A percentile compares a stretch with the other conserved stretches of the same genome.
phyloP scores from a whole-genome alignment of 2,113 vertebrate species.

The Pygoscelis adeliae region DNA sequence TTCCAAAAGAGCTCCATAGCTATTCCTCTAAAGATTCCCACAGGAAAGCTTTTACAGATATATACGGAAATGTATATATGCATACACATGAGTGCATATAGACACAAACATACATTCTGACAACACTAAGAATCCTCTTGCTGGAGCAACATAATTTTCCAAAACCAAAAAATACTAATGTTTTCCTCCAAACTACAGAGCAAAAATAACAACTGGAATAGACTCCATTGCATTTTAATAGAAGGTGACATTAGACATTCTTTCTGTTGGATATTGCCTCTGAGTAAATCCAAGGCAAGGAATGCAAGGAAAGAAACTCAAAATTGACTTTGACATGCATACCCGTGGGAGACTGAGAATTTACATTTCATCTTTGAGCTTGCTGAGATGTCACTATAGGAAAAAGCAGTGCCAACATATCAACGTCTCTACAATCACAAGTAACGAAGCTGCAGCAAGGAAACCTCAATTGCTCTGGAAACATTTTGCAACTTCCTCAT shows the following conservation, averaged over 20 bases:
- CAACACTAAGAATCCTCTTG: neutral
- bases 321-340: constrained; percentile 60
- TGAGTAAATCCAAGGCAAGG: neutral
- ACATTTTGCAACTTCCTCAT: neutral
- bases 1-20: neutral
- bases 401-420: constrained; percentile 48
- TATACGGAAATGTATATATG: neutral
- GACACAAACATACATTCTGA: neutral
- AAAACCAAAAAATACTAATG: neutral
- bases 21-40: neutral
- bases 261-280: constrained; percentile 18
- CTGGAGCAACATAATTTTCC: neutral
- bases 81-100: neutral
- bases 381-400: constrained; percentile 53
- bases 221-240: neutral
- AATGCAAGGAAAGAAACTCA: constrained; percentile 51
- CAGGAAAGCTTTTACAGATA: neutral
- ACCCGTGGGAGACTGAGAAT: constrained; percentile 21
- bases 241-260: neutral
- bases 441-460: neutral
- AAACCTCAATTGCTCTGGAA: constrained; percentile 22
- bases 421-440: constrained; percentile 16
- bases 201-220: neutral
- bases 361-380: constrained; percentile 44
- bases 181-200: neutral